Evolutionary conservation across 2,113 vertebrate species (phyloP).

Genomic region (Tachysurus fulvidraco): DNA sequence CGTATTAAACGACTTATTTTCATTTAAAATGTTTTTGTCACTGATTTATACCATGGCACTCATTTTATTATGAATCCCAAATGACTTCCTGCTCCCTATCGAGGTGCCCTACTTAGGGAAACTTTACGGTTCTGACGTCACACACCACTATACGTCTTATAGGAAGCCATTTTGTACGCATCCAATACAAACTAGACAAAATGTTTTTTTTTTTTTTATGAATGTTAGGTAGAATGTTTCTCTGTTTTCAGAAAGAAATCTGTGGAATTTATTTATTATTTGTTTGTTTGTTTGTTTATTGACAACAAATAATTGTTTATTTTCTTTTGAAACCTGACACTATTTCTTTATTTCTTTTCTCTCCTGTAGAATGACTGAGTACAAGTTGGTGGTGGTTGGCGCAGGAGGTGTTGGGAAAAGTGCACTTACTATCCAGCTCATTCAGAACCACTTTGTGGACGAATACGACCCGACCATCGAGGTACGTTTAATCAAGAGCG

Average conservation of each 20-base stretch:
- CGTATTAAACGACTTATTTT: neutral
- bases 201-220: neutral
- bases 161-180: neutral
- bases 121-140: neutral
- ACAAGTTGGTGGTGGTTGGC: slow-evolving; percentile 83
- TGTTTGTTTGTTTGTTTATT: neutral
- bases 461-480: slow-evolving; percentile 79
- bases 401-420: slow-evolving; percentile 86
- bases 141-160: neutral
- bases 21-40: neutral
- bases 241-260: neutral
- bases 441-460: slow-evolving; percentile 84
- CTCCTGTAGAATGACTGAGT: slow-evolving; percentile 78
- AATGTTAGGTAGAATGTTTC: neutral
- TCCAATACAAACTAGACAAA: neutral
- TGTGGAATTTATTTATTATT: neutral
- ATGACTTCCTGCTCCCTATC: neutral
- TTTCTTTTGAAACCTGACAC: neutral
- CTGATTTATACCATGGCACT: no score
- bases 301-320: no score
- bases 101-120: neutral
- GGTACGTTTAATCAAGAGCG: slow-evolving; percentile 52
- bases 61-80: neutral
- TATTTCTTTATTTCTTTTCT: neutral
- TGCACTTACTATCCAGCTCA: slow-evolving; percentile 83